phyloP scores from a whole-genome alignment of 2,888 invertebrate species.

The Silvanus unidentatus region DNA sequence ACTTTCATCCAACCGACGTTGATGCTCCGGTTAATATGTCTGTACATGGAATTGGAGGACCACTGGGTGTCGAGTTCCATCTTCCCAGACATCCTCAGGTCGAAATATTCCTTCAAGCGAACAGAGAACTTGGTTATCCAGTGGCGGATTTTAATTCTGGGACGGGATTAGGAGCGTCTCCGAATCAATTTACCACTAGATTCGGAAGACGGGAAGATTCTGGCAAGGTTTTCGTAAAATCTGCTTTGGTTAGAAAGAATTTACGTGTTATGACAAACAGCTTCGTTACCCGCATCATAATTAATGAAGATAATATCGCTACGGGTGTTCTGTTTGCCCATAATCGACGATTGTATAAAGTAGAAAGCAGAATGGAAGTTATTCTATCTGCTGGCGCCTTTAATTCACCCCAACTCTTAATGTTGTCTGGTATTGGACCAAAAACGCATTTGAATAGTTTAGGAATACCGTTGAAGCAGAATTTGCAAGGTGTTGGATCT shows the following conservation, averaged over 20 bases:
- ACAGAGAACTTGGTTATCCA: slow-evolving; percentile 3
- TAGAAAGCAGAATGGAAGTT: slow-evolving; percentile 62
- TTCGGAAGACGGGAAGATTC: slow-evolving; percentile 68
- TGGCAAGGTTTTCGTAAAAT: slow-evolving; percentile 67
- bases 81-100: not conserved
- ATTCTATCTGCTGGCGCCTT: slow-evolving; percentile 72
- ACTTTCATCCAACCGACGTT: not conserved
- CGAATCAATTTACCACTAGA: slow-evolving; percentile 60
- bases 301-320: not conserved
- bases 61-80: not conserved
- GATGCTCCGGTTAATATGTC: not conserved
- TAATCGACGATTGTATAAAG: slow-evolving; percentile 35
- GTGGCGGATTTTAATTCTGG: slow-evolving; percentile 18
- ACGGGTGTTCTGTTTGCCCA: not conserved
- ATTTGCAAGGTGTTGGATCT: slow-evolving; percentile 67
- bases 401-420: slow-evolving; percentile 74
- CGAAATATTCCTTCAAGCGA: not conserved
- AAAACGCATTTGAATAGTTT: slow-evolving; percentile 52
- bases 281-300: slow-evolving; percentile 44
- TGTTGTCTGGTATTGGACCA: slow-evolving; percentile 77
- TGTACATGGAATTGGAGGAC: not conserved
- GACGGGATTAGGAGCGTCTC: slow-evolving; percentile 56
- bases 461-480: slow-evolving; percentile 55
- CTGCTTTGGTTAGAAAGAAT: slow-evolving; percentile 57
- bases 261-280: slow-evolving; percentile 63